phyloP scores from a whole-genome alignment of 2,797 vertebrate species.

The Nannoperca obscura region DNA sequence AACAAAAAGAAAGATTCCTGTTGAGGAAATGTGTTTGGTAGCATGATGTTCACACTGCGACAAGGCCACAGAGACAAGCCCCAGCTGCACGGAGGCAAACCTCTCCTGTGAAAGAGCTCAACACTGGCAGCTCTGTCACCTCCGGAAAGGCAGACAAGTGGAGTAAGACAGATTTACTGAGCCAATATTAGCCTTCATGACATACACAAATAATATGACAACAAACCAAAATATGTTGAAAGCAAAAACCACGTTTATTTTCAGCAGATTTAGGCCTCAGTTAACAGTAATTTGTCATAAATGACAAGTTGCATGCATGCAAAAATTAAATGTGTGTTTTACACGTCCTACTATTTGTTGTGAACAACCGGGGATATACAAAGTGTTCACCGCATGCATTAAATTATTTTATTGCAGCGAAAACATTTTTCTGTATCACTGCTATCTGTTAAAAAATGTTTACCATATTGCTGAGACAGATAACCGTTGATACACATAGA shows the following conservation, averaged over 20 bases:
- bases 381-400: not conserved
- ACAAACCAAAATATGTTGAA: constrained; percentile 37
- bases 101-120: constrained; percentile 37
- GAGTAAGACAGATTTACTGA: constrained; percentile 32
- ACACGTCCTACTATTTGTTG: not conserved
- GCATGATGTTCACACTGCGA: constrained; percentile 58
- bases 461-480: not conserved
- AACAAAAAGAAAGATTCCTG: constrained; percentile 40
- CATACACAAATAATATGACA: constrained; percentile 26
- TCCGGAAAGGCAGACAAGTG: constrained; percentile 48
- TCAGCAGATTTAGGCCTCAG: constrained; percentile 30
- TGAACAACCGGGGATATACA: constrained; percentile 2
- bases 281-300: constrained; percentile 40
- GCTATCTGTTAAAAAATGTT: not conserved
- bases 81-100: constrained; percentile 56
- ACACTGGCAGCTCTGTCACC: constrained; percentile 57
- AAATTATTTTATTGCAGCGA: not conserved
- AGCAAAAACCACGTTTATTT: constrained; percentile 48
- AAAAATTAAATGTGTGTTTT: constrained; percentile 6
- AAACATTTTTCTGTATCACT: not conserved
- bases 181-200: constrained; percentile 49
- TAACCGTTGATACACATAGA: not conserved
- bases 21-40: constrained; percentile 47
- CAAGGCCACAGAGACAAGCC: constrained; percentile 54
- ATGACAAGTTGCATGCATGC: not conserved